Conservation (phyloP, 2,113 vertebrate genomes). For the Telmatochromis sp. region DNA sequence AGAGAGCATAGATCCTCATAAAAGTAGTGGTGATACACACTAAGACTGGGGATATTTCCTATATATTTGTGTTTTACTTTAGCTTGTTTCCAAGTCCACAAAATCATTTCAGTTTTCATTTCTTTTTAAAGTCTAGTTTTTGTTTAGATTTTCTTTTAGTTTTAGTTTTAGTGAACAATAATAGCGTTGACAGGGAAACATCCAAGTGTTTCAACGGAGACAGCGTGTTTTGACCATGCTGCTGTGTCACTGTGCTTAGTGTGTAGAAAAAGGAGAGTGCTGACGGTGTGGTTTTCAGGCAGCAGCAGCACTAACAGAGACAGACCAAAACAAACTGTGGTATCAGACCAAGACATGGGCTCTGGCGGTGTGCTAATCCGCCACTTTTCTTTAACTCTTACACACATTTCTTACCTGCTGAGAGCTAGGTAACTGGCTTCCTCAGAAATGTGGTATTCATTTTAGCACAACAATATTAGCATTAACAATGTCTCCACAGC, state of each 20-base stretch:
- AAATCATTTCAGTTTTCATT: background rate
- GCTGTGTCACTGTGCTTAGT: constrained; percentile 35
- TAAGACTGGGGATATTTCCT: background rate
- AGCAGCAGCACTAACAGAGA: background rate
- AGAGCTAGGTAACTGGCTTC: background rate
- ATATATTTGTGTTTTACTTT: background rate
- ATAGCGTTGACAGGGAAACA: background rate
- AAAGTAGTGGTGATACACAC: background rate
- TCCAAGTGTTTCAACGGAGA: background rate
- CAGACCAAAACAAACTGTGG: background rate
- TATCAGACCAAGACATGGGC: background rate
- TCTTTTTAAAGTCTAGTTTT: background rate
- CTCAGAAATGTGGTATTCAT: background rate
- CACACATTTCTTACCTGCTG: background rate
- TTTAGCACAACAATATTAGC: background rate
- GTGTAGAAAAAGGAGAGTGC: background rate
- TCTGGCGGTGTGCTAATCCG: background rate
- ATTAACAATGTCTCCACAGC: background rate
- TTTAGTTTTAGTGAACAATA: background rate
- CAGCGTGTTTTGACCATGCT: background rate
- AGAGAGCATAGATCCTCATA: background rate
- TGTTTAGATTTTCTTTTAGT: background rate
- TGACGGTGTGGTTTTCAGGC: constrained; percentile 2
- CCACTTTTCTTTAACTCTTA: background rate
- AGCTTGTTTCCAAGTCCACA: background rate